These are phyloP conservation scores for Tarsius wallacei DNA, from an alignment of 2,797 vertebrate genomes.

Conservation along the genomic window DNA sequence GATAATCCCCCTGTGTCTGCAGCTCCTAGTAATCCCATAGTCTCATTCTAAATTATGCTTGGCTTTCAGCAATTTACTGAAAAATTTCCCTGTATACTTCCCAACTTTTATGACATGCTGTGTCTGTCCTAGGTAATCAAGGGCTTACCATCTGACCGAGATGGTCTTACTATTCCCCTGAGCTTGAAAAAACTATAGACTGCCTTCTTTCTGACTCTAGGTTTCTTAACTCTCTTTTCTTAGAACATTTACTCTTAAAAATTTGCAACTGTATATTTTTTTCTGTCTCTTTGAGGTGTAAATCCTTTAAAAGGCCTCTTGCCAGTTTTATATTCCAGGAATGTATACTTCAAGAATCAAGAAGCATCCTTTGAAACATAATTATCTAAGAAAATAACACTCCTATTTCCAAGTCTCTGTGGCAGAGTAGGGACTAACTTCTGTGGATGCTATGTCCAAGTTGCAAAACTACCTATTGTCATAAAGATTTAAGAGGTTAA, in stretches of 20 bases:
- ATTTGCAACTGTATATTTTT: neutral
- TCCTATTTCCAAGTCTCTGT: neutral
- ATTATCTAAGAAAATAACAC: neutral
- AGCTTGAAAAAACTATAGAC: neutral
- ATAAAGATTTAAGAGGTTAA: neutral
- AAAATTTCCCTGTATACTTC: neutral
- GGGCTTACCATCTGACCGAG: neutral
- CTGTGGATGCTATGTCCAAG: neutral
- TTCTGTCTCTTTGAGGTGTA: neutral
- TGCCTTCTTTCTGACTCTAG: neutral
- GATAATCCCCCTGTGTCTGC: neutral
- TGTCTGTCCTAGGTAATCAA: neutral
- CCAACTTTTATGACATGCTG: neutral
- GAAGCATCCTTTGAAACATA: neutral
- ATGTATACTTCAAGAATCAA: neutral
- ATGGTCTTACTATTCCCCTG: neutral
- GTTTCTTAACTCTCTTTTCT: neutral
- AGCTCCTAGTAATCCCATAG: neutral
- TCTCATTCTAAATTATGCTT: neutral
- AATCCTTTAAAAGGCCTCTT: neutral
- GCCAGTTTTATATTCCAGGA: neutral
- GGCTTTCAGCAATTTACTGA: neutral
- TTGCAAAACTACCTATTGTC: neutral
- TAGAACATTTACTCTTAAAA: neutral
- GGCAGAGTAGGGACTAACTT: neutral